These are phyloP conservation scores for Drosophila suzukii DNA, from an alignment of 1,140 invertebrate species.

Conservation along the genomic window DNA sequence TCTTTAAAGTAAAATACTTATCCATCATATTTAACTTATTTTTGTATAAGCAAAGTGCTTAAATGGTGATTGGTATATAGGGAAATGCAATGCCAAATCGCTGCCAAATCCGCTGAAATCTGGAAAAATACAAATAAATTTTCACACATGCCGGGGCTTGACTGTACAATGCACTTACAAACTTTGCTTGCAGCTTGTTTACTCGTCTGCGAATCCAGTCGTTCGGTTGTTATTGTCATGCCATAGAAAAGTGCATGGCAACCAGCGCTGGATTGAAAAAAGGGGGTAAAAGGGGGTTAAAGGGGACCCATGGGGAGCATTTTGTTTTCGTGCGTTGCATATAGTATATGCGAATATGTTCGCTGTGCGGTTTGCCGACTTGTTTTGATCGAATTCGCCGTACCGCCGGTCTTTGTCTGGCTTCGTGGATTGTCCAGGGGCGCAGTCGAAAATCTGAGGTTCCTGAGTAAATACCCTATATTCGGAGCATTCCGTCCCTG, in stretches of 20 bases:
- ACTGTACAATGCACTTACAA: constrained; percentile 26
- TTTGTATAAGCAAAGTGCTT: too few relatives aligned
- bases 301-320: constrained; percentile 7
- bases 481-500: constrained; percentile 33
- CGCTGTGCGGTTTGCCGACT: constrained; percentile 36
- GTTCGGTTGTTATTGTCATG: constrained; percentile 62
- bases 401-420: constrained; percentile 27
- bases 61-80: too few relatives aligned
- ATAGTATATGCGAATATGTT: constrained; percentile 17
- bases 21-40: too few relatives aligned
- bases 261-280: constrained; percentile 19
- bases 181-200: constrained; percentile 48
- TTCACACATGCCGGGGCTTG: background rate
- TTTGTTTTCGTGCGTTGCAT: constrained; percentile 59
- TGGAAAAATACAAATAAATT: background rate
- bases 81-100: too few relatives aligned
- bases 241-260: constrained; percentile 62
- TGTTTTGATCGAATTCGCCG: constrained; percentile 65
- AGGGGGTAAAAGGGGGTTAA: background rate
- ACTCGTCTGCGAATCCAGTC: constrained; percentile 55
- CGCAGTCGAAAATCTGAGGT: background rate
- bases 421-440: constrained; percentile 30
- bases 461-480: background rate
- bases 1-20: too few relatives aligned
- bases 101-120: background rate